A percentile compares a stretch with the other conserved stretches of the same genome.
Evolutionary conservation across 2,888 invertebrate species (phyloP).

Genomic region (Stenoptilia bipunctidactyla): DNA sequence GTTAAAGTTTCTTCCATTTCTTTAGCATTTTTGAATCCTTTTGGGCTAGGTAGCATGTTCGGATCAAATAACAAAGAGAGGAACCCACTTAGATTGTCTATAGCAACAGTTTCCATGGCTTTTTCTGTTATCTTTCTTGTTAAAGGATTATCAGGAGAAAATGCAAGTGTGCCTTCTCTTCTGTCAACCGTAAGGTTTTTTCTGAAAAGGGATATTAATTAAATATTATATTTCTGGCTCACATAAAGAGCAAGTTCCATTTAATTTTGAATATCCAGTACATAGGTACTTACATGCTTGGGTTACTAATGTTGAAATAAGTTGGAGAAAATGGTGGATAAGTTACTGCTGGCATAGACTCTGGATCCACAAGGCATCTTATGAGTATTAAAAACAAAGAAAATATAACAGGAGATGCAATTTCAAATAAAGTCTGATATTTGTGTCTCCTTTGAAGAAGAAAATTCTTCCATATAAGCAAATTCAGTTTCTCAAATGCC

Average conservation of each 20-base stretch:
- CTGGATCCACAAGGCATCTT: slow-evolving; percentile 77
- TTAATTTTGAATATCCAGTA: no score
- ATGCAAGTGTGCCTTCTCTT: slow-evolving; percentile 50
- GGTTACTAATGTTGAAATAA: slow-evolving; percentile 48
- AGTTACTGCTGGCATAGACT: slow-evolving; percentile 42
- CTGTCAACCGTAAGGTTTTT: slow-evolving; percentile 46
- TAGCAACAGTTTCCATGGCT: slow-evolving; percentile 49
- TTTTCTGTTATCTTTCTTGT: slow-evolving; percentile 44
- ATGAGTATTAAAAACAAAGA: slow-evolving; percentile 79
- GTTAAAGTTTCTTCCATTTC: slow-evolving; percentile 46
- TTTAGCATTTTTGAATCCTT: slow-evolving; percentile 42
- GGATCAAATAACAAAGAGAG: slow-evolving; percentile 43
- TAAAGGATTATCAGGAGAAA: slow-evolving; percentile 53
- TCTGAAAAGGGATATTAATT: slow-evolving; percentile 22
- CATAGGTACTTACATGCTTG: slow-evolving; percentile 42
- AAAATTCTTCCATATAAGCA: slow-evolving; percentile 89
- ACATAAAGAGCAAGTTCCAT: slow-evolving; percentile 2
- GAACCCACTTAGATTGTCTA: slow-evolving; percentile 48
- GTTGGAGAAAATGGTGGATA: slow-evolving; percentile 52
- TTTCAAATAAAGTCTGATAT: slow-evolving; percentile 78
- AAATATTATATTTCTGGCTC: background rate
- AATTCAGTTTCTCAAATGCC: slow-evolving; percentile 73
- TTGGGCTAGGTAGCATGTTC: slow-evolving; percentile 46
- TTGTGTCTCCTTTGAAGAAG: slow-evolving; percentile 81
- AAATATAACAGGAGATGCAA: slow-evolving; percentile 78